Conservation (phyloP, 2,888 invertebrate species). For the Eristalis pertinax region DNA sequence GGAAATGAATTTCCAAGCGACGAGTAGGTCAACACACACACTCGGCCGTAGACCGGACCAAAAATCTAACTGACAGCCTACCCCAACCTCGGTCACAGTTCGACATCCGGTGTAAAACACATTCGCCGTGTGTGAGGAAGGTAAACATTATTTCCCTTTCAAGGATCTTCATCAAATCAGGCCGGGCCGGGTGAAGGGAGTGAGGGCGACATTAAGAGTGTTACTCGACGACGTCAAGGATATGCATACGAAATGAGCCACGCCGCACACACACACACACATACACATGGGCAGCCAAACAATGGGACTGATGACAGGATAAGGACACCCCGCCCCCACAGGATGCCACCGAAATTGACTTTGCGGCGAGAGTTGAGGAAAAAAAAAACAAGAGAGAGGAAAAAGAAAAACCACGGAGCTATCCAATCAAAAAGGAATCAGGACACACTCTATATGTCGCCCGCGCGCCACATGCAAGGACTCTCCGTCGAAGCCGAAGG, state of each 20-base stretch:
- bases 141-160: conserved; percentile 51
- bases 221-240: conserved; percentile 36
- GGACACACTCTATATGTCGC: conserved; percentile 41
- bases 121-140: conserved; percentile 33
- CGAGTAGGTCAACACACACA: background rate
- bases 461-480: background rate
- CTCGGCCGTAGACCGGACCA: background rate
- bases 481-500: background rate
- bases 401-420: conserved; percentile 13
- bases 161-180: conserved; percentile 9
- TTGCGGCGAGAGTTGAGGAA: background rate
- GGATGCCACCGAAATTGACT: background rate
- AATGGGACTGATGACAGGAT: conserved; percentile 42
- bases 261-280: background rate
- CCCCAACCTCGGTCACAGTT: background rate
- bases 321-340: conserved; percentile 16
- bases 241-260: conserved; percentile 51
- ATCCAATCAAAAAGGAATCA: conserved; percentile 60
- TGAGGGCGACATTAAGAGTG: conserved; percentile 41
- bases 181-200: background rate
- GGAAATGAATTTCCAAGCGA: background rate
- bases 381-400: background rate
- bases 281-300: background rate
- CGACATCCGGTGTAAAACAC: conserved; percentile 19
- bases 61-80: background rate